Percentiles rank a stretch among this genome's conserved stretches.
Conservation (phyloP, 2,888 invertebrate genomes). For the Lymantria dispar region DNA sequence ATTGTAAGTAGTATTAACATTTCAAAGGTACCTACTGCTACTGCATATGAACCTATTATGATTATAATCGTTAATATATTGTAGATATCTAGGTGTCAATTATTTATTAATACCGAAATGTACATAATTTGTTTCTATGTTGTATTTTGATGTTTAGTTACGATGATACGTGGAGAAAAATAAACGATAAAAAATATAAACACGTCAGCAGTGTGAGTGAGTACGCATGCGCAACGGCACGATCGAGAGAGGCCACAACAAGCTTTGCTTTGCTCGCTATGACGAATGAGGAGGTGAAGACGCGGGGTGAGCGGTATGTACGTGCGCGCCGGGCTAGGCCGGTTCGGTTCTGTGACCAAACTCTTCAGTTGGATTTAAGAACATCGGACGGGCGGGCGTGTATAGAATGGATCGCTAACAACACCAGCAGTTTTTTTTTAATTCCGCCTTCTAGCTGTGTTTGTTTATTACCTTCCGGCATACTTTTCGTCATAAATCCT, state of each 20-base stretch:
- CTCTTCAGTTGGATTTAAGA: conserved; percentile 79
- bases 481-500: conserved; percentile 68
- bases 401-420: conserved; percentile 79
- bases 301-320: conserved; percentile 36
- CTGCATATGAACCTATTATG: no score
- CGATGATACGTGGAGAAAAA: conserved; percentile 48
- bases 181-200: conserved; percentile 73
- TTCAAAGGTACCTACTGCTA: not conserved
- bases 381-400: conserved; percentile 82
- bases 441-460: conserved; percentile 82
- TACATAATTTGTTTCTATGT: not conserved
- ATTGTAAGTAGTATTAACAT: conserved; percentile 9
- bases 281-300: conserved; percentile 40
- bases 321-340: conserved; percentile 53
- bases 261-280: conserved; percentile 27
- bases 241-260: conserved; percentile 61
- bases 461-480: conserved; percentile 78
- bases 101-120: no score
- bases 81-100: no score
- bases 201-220: conserved; percentile 77
- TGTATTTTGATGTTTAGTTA: conserved; percentile 24
- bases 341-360: conserved; percentile 37
- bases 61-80: no score
- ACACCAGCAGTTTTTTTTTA: conserved; percentile 83
- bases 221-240: conserved; percentile 70